These are phyloP conservation scores for Phaenicophaeus curvirostris DNA, from an alignment of 2,797 vertebrate species.

Conservation along the genomic window DNA sequence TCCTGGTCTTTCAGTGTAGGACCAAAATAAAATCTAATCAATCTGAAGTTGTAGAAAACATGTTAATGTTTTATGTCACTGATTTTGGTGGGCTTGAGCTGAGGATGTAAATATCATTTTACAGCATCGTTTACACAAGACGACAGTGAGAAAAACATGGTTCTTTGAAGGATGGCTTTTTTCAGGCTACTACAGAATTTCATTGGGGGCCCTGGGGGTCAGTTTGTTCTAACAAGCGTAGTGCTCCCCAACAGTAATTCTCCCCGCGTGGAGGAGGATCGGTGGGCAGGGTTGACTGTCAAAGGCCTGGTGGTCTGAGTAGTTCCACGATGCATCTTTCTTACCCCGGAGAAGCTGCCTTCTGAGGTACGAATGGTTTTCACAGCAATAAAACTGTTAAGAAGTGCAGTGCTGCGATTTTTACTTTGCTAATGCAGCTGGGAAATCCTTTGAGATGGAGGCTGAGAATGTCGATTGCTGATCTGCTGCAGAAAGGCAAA, in stretches of 20 bases:
- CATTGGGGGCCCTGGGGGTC: neutral
- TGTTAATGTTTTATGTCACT: neutral
- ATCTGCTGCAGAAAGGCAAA: neutral
- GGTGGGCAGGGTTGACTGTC: neutral
- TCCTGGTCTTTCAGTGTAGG: neutral
- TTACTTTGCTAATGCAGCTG: neutral
- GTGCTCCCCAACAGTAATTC: neutral
- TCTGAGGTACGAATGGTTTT: neutral
- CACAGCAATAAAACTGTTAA: neutral
- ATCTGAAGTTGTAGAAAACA: neutral
- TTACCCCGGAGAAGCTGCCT: neutral
- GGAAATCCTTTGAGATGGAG: neutral
- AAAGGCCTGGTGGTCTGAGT: neutral
- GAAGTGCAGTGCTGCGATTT: neutral
- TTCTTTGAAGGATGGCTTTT: constrained; percentile 29
- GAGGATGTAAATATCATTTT: neutral
- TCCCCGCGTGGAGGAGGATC: neutral
- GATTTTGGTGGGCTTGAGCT: neutral
- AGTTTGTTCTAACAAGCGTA: neutral
- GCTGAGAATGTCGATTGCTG: neutral
- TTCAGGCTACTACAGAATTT: neutral
- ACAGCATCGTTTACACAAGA: neutral
- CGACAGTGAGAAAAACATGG: neutral
- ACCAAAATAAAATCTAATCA: neutral
- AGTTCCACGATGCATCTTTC: neutral